Base-by-base conservation (phyloP, 2,888 invertebrate genomes). In the Listrodromus nycthemerus region DNA sequence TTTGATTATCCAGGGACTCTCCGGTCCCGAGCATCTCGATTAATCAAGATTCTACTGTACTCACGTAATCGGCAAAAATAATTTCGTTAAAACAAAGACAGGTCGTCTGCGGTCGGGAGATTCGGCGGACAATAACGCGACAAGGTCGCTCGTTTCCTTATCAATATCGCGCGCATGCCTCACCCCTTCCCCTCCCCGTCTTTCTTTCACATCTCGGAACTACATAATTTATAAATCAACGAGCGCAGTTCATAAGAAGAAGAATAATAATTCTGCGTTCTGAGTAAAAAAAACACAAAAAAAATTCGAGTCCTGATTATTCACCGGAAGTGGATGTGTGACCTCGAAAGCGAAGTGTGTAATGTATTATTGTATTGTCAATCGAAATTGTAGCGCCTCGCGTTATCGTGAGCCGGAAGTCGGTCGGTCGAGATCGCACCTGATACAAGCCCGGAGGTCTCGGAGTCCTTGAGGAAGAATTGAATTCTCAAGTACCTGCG, bases 181-280 rank as follows among this genome's bases (percentile, higher is more conserved):
- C 2, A 8, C 37, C 33, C n/a, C 48, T 30, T 19, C 33, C 10
- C 30, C 30, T 4, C 30, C 30, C 30, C 30, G 4, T 37, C 37
- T 10, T 6, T 33, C 33, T 33, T 37, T n/a, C 30, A 21, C 65
- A 65, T 75, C 52, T 21, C 52, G 37, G 30, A 24, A 13, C 65
- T 75, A 52, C 52, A 65, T 65, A 65, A 75, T 37, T 65, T 65
- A 79, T 71, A 71, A 71, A 55, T 6, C 52, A 63, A 65, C 55
- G 52, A 37, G 41, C 65, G 24, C 58, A 27, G 1, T 41, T 30
- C 19, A 73, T 10, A 24, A 61, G 8, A n/a, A 52, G 27, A 65
- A 71, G 37, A 27, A 70, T n/a, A n/a, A n/a, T n/a, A n/a, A n/a
- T n/a, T n/a, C n/a, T n/a, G n/a, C n/a, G n/a, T n/a, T n/a, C n/a